Conservation (phyloP, 2,113 vertebrate species). For the Glaucomys volans region DNA sequence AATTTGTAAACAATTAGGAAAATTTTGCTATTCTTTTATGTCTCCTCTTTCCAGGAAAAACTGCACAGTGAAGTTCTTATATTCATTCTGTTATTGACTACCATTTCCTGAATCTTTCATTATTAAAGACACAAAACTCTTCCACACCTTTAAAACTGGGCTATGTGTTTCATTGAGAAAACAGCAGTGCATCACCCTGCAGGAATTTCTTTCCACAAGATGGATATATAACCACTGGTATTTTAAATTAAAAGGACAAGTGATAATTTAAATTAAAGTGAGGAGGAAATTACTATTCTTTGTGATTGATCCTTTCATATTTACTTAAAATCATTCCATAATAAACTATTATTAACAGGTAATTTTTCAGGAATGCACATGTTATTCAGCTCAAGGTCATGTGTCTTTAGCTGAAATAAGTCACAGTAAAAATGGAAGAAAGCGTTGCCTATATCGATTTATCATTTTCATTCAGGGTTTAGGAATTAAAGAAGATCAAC, state of each 20-base stretch:
- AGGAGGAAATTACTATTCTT: neutral
- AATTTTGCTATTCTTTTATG: neutral
- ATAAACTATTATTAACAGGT: neutral
- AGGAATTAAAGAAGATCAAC: constrained; percentile 30
- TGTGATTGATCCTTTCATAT: neutral
- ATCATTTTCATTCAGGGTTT: constrained; percentile 38
- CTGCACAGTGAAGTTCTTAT: neutral
- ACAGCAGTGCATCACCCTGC: neutral
- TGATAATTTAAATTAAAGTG: no score
- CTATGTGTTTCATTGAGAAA: neutral
- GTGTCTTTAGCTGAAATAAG: neutral
- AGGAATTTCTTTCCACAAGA: neutral
- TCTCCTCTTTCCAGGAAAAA: neutral
- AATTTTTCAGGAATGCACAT: neutral
- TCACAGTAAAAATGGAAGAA: neutral
- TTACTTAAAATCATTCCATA: neutral
- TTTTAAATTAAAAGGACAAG: neutral
- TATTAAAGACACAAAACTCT: neutral
- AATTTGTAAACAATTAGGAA: neutral
- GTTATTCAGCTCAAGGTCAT: neutral
- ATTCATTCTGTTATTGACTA: neutral
- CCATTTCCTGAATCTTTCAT: neutral
- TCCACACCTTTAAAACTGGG: neutral
- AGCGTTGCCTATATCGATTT: neutral
- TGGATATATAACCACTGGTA: neutral